phyloP scores from a whole-genome alignment of 2,888 invertebrate species.

The Hylaea fasciaria region DNA sequence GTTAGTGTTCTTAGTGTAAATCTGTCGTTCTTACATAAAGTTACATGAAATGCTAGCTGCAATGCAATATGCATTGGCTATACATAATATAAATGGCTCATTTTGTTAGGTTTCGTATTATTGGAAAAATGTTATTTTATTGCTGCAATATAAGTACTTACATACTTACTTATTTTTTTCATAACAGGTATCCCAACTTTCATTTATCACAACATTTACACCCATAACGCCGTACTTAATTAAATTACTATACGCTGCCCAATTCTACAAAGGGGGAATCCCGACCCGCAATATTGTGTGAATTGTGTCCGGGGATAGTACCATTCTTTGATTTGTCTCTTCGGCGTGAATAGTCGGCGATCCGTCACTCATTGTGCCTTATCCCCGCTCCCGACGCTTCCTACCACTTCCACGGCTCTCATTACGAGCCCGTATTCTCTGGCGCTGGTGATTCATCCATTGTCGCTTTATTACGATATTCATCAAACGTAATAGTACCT shows the following conservation, averaged over 20 bases:
- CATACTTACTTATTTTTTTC: background rate
- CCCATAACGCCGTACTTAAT: conserved; percentile 44
- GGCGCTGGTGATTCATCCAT: conserved; percentile 43
- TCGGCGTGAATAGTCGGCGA: conserved; percentile 59
- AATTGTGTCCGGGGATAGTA: conserved; percentile 9
- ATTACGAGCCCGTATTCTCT: conserved; percentile 46
- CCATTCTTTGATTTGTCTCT: conserved; percentile 41
- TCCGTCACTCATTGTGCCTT: conserved; percentile 62
- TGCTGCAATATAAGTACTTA: background rate
- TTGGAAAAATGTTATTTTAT: no score
- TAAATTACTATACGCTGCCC: conserved; percentile 46
- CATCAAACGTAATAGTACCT: conserved; percentile 35
- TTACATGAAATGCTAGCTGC: no score
- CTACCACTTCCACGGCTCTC: conserved; percentile 50
- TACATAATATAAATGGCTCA: no score
- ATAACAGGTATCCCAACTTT: background rate
- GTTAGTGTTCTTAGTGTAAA: no score
- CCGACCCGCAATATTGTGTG: conserved; percentile 32
- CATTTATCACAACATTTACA: conserved; percentile 9
- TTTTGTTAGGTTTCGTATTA: no score
- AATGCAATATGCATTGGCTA: no score
- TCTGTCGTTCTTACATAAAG: no score
- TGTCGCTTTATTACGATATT: conserved; percentile 44
- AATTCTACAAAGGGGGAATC: conserved; percentile 47
- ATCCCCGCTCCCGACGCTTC: conserved; percentile 45